Base-by-base conservation (phyloP, 2,113 vertebrate species). In the Brachionichthys hirsutus region DNA sequence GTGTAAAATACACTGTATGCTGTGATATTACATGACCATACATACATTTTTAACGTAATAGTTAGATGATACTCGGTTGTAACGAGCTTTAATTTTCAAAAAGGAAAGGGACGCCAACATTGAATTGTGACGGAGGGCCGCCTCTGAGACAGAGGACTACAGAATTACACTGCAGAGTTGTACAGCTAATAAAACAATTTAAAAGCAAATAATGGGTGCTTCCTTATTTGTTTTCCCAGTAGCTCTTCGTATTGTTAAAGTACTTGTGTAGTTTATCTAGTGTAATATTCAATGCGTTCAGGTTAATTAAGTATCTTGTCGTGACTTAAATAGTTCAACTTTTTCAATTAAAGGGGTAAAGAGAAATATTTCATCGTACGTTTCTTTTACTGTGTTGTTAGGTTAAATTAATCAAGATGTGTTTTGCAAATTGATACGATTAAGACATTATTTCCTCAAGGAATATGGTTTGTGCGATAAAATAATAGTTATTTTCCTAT, bases 161-260 rank as follows among this genome's bases (percentile, higher is more conserved):
- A 17, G 69, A 43, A 46, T 63, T n/a, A 73, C 57, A 65, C 34
- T 57, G 67, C 55, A 68, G 61, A 66, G 59, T 60, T 80, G 24
- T 54, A 55, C 43, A 77, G 60, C 38, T 74, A 85, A 85, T 86
- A 86, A 86, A 89, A 73, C 54, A 36, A 71, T 50, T 60, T 46
- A 63, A 66, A 57, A 58, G 48, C 19, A 44, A 46, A 59, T 24
- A 43, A 15, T 50, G 48, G 7, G 63, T 57, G 19, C 5, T 61
- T 77, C 34, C 66, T 77, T 45, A 20, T 62, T 74, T 43, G 6
- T 47, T 57, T 11, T 63, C 6, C 1, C 16, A 3, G 15, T 44
- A 48, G 15, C 10, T 6, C 43, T 45, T 45, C 8, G 2, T 9
- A 9, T 44, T 30, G 8, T 8, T 30, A 30, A 30, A 30, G 24